Conservation (phyloP, 2,888 invertebrate species). For the Drosophila anomalipes region DNA sequence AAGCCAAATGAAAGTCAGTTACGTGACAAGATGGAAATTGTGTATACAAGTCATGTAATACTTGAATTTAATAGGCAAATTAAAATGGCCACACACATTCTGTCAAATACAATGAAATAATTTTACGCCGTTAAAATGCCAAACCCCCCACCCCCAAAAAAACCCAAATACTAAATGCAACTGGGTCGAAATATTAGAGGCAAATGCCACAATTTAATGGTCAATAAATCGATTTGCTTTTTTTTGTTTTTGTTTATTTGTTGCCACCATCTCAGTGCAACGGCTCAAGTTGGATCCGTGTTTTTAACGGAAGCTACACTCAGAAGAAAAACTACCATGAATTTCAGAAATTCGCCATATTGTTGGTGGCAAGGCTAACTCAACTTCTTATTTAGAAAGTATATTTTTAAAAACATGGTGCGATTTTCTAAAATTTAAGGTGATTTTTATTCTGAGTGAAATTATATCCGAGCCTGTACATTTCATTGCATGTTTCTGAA, state of each 20-base stretch:
- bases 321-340: background rate
- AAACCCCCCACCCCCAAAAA: constrained; percentile 16
- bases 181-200: constrained; percentile 65
- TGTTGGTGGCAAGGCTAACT: background rate
- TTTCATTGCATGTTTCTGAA: background rate
- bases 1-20: constrained; percentile 49
- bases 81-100: constrained; percentile 44
- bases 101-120: constrained; percentile 66
- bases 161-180: constrained; percentile 69
- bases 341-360: background rate
- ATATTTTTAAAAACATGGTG: background rate
- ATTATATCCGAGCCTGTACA: background rate
- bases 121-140: constrained; percentile 54
- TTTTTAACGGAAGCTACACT: background rate
- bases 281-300: constrained; percentile 15
- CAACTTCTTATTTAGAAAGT: background rate
- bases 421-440: no score
- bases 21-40: constrained; percentile 52
- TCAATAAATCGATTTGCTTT: constrained; percentile 76
- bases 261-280: constrained; percentile 48
- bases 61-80: constrained; percentile 67
- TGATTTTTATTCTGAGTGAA: no score
- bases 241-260: constrained; percentile 12
- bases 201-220: constrained; percentile 70
- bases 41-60: constrained; percentile 17